phyloP scores from a whole-genome alignment of 2,888 invertebrate species.

The Sphinx pinastri region DNA sequence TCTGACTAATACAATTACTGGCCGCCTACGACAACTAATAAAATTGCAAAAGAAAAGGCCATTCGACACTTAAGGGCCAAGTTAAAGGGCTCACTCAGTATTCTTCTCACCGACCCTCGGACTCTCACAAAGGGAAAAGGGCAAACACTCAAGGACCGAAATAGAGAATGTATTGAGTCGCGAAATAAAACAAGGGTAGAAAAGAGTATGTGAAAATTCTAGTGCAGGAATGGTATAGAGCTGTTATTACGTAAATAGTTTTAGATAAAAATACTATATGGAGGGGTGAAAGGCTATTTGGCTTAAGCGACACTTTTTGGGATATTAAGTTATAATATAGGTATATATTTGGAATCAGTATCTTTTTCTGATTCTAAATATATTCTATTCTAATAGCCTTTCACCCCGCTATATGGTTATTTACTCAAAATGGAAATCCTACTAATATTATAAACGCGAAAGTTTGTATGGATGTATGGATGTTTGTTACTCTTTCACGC shows the following conservation, averaged over 20 bases:
- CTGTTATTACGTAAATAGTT: constrained; percentile 36
- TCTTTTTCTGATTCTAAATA: no score
- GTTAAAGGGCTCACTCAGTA: constrained; percentile 72
- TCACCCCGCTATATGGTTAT: no score
- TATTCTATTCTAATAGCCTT: no score
- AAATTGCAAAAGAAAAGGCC: constrained; percentile 75
- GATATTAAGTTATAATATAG: no score
- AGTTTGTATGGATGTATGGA: no score
- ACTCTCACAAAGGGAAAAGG: constrained; percentile 70
- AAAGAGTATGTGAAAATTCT: constrained; percentile 61
- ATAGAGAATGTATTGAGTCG: constrained; percentile 82
- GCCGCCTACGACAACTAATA: constrained; percentile 78
- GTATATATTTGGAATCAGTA: no score
- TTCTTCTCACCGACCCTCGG: constrained; percentile 74
- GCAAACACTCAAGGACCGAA: constrained; percentile 77
- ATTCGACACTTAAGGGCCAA: constrained; percentile 67
- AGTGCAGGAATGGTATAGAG: constrained; percentile 49
- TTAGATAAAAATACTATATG: no score
- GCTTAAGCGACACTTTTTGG: no score
- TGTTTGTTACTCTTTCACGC: no score
- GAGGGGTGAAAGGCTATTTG: no score
- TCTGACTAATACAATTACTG: constrained; percentile 65
- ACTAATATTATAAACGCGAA: no score
- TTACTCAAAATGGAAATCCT: no score
- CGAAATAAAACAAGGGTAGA: constrained; percentile 79